phyloP scores from a whole-genome alignment of 2,888 invertebrate species.

The Drosophila austrosaltans region DNA sequence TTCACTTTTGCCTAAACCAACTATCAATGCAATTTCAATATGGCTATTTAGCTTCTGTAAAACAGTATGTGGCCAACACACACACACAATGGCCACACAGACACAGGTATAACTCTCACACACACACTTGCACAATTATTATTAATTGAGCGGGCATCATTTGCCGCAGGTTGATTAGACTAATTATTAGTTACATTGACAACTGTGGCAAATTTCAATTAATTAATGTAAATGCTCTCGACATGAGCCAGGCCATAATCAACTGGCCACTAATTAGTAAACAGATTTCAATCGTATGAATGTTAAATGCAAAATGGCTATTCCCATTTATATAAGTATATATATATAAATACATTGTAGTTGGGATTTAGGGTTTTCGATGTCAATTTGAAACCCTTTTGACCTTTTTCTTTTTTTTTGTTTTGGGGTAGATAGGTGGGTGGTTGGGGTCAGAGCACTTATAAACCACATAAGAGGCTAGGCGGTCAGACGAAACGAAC shows the following conservation, averaged over 20 bases:
- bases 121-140: conserved; percentile 61
- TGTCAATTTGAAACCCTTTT: conserved; percentile 39
- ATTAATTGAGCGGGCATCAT: conserved; percentile 38
- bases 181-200: conserved; percentile 62
- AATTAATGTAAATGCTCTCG: conserved; percentile 58
- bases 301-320: conserved; percentile 18
- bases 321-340: not conserved
- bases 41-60: too few species aligned
- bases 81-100: conserved; percentile 28
- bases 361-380: not conserved
- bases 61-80: not conserved
- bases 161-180: conserved; percentile 63
- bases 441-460: not conserved
- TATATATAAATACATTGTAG: not conserved
- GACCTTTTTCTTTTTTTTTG: not conserved
- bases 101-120: conserved; percentile 18
- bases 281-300: conserved; percentile 35
- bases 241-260: conserved; percentile 26
- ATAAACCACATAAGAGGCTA: conserved; percentile 6
- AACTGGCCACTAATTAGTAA: conserved; percentile 56
- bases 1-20: too few species aligned
- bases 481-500: not conserved
- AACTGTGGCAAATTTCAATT: conserved; percentile 58
- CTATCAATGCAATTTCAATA: too few species aligned
- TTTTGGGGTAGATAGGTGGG: not conserved